Percentiles rank a stretch among this genome's conserved stretches.
Evolutionary conservation across 2,888 invertebrate genomes (phyloP).

Genomic region (Melolontha melolontha): DNA sequence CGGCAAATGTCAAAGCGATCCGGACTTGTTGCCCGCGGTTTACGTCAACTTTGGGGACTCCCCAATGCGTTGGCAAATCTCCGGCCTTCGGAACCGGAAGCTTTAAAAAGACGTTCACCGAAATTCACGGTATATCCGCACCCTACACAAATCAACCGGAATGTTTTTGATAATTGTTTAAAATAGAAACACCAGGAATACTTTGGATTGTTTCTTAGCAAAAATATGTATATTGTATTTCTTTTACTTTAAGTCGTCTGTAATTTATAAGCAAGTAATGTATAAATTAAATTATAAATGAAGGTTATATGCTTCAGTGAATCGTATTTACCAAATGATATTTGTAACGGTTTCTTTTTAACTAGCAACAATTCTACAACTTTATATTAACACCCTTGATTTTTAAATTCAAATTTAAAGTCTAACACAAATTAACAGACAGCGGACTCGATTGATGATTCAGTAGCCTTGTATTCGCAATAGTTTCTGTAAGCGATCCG

Average conservation of each 20-base stretch:
- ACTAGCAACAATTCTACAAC: too few species aligned
- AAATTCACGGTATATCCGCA: slow-evolving; percentile 17
- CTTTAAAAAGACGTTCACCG: slow-evolving; percentile 41
- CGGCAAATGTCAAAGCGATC: slow-evolving; percentile 53
- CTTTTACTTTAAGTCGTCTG: neutral
- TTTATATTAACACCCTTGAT: too few species aligned
- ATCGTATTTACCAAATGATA: too few species aligned
- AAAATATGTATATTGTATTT: neutral
- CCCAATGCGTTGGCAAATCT: slow-evolving; percentile 41
- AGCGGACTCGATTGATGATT: too few species aligned
- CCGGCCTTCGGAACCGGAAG: slow-evolving; percentile 36
- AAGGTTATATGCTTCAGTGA: too few species aligned
- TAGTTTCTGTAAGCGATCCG: too few species aligned
- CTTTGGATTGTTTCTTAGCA: slow-evolving; percentile 28
- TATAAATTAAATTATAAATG: too few species aligned
- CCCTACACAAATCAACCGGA: slow-evolving; percentile 22
- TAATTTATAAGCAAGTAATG: too few species aligned
- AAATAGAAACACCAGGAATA: slow-evolving; percentile 15
- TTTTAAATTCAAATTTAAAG: too few species aligned
- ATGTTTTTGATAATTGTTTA: slow-evolving; percentile 36
- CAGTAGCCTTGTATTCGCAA: too few species aligned
- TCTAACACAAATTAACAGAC: too few species aligned
- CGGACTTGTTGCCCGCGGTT: slow-evolving; percentile 62
- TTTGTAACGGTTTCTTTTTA: too few species aligned
- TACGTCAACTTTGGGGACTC: slow-evolving; percentile 50